Percentiles rank a stretch among this genome's conserved stretches.
Evolutionary conservation across 1,140 invertebrate genomes (phyloP).

Genomic region (Pseudomyrmex sp.): DNA sequence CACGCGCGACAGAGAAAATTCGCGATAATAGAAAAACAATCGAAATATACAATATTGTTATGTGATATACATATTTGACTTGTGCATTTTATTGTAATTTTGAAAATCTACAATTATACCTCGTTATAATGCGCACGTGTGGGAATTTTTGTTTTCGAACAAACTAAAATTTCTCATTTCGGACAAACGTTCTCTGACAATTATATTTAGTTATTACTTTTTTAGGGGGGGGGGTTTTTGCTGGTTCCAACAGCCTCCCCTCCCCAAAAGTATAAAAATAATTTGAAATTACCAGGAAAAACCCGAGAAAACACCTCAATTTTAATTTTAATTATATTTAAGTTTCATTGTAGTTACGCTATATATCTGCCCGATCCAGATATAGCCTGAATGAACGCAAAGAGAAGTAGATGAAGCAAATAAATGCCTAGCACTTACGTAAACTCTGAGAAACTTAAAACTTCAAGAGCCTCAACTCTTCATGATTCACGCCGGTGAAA

Average conservation of each 20-base stretch:
- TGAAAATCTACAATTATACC: no score
- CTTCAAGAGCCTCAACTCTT: not conserved
- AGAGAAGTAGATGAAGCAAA: conserved; percentile 8
- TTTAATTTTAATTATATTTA: not conserved
- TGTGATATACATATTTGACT: not conserved
- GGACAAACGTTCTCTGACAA: no score
- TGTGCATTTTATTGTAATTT: no score
- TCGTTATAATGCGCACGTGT: no score
- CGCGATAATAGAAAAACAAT: not conserved
- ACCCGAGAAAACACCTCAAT: no score
- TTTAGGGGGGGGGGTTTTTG: no score
- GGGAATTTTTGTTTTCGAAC: no score
- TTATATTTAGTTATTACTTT: no score
- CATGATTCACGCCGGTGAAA: not conserved
- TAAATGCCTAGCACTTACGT: conserved; percentile 1
- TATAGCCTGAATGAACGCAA: conserved; percentile 25
- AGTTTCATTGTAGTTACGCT: conserved; percentile 20
- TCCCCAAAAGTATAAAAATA: no score
- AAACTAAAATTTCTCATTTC: no score
- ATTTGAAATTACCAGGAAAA: not conserved
- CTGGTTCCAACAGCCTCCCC: no score
- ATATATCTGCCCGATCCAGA: not conserved
- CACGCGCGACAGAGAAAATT: no score
- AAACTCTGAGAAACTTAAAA: conserved; percentile 2
- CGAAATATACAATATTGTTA: not conserved